These are phyloP conservation scores for Atrichornis clamosus DNA, from an alignment of 2,113 vertebrate genomes.

Conservation along the genomic window DNA sequence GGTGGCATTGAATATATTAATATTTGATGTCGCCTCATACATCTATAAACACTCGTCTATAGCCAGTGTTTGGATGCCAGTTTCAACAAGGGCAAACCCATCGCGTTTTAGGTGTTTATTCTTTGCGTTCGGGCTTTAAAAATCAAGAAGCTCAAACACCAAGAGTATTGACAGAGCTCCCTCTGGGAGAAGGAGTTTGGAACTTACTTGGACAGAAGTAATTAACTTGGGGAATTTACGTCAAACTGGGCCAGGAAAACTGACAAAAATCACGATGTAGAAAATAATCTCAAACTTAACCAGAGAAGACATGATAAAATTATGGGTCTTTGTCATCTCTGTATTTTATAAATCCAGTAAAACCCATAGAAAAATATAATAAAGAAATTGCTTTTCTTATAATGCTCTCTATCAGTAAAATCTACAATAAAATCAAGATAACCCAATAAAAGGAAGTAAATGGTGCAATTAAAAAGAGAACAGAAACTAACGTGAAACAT, in stretches of 20 bases:
- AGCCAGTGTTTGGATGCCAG: background rate
- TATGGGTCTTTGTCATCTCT: background rate
- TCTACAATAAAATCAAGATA: conserved; percentile 25
- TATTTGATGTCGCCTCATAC: background rate
- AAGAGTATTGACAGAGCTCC: background rate
- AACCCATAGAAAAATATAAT: background rate
- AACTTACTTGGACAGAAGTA: background rate
- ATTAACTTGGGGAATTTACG: background rate
- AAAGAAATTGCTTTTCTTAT: background rate
- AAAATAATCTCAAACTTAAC: background rate
- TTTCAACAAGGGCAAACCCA: background rate
- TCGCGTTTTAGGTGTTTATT: background rate
- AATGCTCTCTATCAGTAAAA: background rate
- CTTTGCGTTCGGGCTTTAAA: background rate
- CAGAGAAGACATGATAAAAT: background rate
- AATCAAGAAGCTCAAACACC: background rate
- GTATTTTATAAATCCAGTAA: background rate
- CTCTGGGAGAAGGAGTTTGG: background rate
- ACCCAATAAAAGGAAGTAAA: conserved; percentile 8
- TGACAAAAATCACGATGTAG: background rate
- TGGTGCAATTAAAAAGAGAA: background rate
- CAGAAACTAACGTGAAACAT: background rate
- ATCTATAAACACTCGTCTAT: background rate
- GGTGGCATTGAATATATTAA: background rate
- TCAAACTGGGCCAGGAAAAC: background rate